These are phyloP conservation scores for Ciconia maguari DNA, from an alignment of 2,113 vertebrate genomes.

Conservation along the genomic window DNA sequence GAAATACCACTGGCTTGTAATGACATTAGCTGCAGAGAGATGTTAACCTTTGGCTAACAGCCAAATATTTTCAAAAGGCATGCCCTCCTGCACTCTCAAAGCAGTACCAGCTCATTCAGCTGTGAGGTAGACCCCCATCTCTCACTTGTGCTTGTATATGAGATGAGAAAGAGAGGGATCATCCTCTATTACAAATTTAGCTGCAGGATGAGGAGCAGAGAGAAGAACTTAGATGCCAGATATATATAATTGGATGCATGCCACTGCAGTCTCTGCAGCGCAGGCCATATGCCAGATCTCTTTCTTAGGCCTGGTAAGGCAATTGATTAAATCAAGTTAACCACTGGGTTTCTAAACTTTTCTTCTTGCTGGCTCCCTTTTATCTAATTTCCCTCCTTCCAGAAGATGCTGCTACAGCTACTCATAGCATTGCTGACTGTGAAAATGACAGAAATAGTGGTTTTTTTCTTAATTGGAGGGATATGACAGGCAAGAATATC, in stretches of 20 bases:
- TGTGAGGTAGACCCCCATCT: neutral
- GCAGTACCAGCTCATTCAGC: neutral
- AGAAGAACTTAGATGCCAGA: neutral
- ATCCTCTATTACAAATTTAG: neutral
- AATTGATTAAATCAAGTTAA: constrained; percentile 38
- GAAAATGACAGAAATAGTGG: neutral
- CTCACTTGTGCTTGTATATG: neutral
- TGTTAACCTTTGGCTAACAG: neutral
- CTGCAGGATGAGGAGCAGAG: neutral
- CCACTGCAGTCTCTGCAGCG: constrained; percentile 29
- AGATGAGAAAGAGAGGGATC: neutral
- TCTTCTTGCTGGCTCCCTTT: constrained; percentile 46
- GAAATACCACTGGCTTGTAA: neutral
- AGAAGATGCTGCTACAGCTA: constrained; percentile 63
- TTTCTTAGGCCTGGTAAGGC: constrained; percentile 27
- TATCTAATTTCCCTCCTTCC: constrained; percentile 36
- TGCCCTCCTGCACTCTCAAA: neutral
- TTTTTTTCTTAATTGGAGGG: neutral
- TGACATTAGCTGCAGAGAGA: neutral
- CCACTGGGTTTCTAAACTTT: constrained; percentile 42
- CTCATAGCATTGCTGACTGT: constrained; percentile 31
- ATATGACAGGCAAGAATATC: neutral
- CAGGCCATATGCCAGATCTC: constrained; percentile 28
- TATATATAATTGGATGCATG: neutral
- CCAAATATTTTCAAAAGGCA: neutral